Evolutionary conservation across 1,140 invertebrate species (phyloP), one percentile per base, ranked within the genome.

Genomic region (Mya arenaria): DNA sequence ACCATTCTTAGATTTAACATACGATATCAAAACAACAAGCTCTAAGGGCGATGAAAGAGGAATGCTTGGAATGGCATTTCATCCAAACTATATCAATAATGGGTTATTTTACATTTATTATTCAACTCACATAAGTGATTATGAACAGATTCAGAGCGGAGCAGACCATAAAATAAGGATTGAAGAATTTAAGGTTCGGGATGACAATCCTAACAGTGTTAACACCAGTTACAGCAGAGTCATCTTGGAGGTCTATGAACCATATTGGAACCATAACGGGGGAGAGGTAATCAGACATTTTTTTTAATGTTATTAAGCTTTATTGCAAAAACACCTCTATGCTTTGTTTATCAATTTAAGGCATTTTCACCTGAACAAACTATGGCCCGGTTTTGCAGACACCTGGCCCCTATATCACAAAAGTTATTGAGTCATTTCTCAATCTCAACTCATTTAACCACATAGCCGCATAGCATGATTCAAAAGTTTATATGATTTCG

Each of bases 211-310:
- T 17, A 86, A 91, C 65, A 58, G 55, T 41, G 89, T 83, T 0
- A 84, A 92, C 63, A 13, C 15, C 0, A 52, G 19, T 15, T 87
- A 84, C 4, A 90, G 91, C 58, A 83, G 86, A 63, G 66, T 89
- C 34, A n/a, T 92, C 1, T 32, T 92, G 25, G 88, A 91, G 74
- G 83, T 92, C 28, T n/a, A 82, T 13, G 74, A 92, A 71, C 91
- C 92, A 8, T 91, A 83, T 52, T 85, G 86, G 62, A 92, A 92
- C 62, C 92, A 92, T 72, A 92, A 92, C 73, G 91, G 91, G 15
- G 92, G 92, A 36, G 90, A 91, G 89, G 92, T 92, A 77, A 80
- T n/a, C n/a, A n/a, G n/a, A n/a, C n/a, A n/a, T n/a, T n/a, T n/a
- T n/a, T n/a, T n/a, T n/a, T n/a, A n/a, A n/a, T n/a, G n/a, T n/a